Percentiles rank a stretch among this genome's conserved stretches.
Conservation (phyloP, 2,888 invertebrate genomes). For the Agriopis leucophaearia region DNA sequence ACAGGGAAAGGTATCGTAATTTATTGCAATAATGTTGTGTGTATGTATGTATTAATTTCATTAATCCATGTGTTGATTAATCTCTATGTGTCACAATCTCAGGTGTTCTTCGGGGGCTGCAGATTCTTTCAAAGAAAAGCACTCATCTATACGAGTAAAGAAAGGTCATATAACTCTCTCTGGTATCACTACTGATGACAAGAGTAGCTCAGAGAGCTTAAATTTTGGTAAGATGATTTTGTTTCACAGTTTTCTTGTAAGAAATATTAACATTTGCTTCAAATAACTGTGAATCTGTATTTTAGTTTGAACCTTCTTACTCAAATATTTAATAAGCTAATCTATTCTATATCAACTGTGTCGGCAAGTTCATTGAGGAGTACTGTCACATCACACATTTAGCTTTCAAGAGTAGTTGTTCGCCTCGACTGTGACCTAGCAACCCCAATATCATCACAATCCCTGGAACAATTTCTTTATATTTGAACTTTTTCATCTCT, state of each 20-base stretch:
- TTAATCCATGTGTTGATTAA: slow-evolving; percentile 23
- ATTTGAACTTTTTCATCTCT: no score
- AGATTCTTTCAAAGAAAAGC: slow-evolving; percentile 76
- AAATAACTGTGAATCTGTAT: neutral
- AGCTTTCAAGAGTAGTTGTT: no score
- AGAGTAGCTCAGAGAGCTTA: slow-evolving; percentile 94
- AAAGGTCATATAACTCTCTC: slow-evolving; percentile 79
- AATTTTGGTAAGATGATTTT: slow-evolving; percentile 82
- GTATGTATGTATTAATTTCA: slow-evolving; percentile 15
- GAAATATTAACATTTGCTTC: neutral
- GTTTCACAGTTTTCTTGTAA: neutral
- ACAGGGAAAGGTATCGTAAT: slow-evolving; percentile 87
- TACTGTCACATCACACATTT: no score
- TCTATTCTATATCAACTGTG: no score
- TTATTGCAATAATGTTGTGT: slow-evolving; percentile 4
- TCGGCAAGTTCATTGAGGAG: no score
- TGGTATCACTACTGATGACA: slow-evolving; percentile 87
- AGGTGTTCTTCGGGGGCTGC: slow-evolving; percentile 76
- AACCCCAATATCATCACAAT: no score
- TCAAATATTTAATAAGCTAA: no score
- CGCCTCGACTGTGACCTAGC: no score
- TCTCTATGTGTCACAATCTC: slow-evolving; percentile 35
- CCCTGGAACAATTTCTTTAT: no score
- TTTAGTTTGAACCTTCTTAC: no score
- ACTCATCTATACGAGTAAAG: slow-evolving; percentile 62